Evolutionary conservation across 2,888 invertebrate species (phyloP).

Genomic region (Epinotia brunnichana): DNA sequence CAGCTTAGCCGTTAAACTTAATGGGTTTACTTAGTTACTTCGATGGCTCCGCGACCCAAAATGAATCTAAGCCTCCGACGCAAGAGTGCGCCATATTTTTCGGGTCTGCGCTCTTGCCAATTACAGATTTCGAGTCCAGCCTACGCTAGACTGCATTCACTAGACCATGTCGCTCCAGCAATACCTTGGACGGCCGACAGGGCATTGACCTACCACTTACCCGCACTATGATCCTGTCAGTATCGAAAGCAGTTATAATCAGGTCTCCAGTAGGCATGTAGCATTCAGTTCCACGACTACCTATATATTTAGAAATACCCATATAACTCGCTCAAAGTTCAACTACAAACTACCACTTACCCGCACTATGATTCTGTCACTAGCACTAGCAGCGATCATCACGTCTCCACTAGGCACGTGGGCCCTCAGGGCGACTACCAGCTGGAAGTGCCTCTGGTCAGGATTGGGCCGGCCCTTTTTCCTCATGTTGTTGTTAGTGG

Average conservation of each 20-base stretch:
- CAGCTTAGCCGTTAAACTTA: too few relatives aligned
- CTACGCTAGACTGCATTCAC: too few relatives aligned
- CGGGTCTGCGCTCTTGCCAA: too few relatives aligned
- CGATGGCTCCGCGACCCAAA: too few relatives aligned
- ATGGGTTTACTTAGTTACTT: too few relatives aligned
- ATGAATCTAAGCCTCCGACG: too few relatives aligned
- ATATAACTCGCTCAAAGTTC: too few relatives aligned
- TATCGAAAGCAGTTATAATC: constrained; percentile 93
- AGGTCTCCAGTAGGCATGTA: constrained; percentile 92
- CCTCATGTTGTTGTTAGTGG: constrained; percentile 99
- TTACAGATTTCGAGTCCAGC: too few relatives aligned
- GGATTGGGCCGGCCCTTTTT: constrained; percentile 99
- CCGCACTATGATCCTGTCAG: constrained; percentile 98
- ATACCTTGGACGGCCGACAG: too few relatives aligned
- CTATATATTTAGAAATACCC: constrained; percentile 74
- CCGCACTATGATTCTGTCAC: constrained; percentile 98
- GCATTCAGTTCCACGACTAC: constrained; percentile 95
- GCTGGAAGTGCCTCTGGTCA: constrained; percentile 98
- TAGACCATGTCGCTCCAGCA: too few relatives aligned
- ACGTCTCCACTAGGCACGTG: constrained; percentile 92
- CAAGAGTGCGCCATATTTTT: too few relatives aligned
- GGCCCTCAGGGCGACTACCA: constrained; percentile 96
- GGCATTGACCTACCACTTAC: constrained; percentile 82
- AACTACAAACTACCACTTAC: constrained; percentile 83
- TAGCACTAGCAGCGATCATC: constrained; percentile 93